Conservation (phyloP, 2,888 invertebrate genomes). For the Cheilosia impressa region DNA sequence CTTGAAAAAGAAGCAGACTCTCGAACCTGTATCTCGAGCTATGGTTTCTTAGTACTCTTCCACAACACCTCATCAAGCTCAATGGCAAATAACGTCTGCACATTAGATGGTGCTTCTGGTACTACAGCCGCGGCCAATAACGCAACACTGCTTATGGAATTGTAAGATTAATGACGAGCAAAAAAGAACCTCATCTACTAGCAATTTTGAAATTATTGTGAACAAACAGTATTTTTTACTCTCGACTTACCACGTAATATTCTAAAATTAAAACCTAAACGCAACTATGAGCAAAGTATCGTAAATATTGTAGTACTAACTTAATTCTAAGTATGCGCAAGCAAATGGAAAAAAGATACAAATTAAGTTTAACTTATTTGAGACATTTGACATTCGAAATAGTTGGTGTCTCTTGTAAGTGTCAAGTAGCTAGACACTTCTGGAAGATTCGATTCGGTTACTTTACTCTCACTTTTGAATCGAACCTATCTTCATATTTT, state of each 20-base stretch:
- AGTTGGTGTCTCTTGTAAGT: constrained; percentile 40
- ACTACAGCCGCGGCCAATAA: constrained; percentile 48
- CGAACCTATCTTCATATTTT: constrained; percentile 39
- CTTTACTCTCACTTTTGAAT: constrained; percentile 15
- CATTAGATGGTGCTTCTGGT: constrained; percentile 52
- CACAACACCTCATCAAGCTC: constrained; percentile 77
- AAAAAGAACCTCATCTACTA: constrained; percentile 25
- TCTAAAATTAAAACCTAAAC: constrained; percentile 34
- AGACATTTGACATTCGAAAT: constrained; percentile 25
- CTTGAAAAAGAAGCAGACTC: constrained; percentile 83
- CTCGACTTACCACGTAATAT: constrained; percentile 53
- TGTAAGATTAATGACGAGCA: constrained; percentile 59
- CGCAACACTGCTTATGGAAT: constrained; percentile 74
- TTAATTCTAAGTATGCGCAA: constrained; percentile 48
- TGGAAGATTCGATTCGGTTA: constrained; percentile 32
- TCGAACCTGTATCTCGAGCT: constrained; percentile 81
- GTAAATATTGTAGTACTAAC: constrained; percentile 53
- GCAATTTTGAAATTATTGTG: constrained; percentile 67
- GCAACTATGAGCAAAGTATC: constrained; percentile 47
- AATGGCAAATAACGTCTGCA: constrained; percentile 41
- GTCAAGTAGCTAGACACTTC: constrained; percentile 37
- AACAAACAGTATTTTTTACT: constrained; percentile 74
- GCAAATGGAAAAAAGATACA: constrained; percentile 9
- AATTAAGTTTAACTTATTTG: constrained; percentile 28
- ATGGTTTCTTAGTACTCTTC: constrained; percentile 82